Evolutionary conservation across 2,888 invertebrate species (phyloP).

Genomic region (Empis stercorea): DNA sequence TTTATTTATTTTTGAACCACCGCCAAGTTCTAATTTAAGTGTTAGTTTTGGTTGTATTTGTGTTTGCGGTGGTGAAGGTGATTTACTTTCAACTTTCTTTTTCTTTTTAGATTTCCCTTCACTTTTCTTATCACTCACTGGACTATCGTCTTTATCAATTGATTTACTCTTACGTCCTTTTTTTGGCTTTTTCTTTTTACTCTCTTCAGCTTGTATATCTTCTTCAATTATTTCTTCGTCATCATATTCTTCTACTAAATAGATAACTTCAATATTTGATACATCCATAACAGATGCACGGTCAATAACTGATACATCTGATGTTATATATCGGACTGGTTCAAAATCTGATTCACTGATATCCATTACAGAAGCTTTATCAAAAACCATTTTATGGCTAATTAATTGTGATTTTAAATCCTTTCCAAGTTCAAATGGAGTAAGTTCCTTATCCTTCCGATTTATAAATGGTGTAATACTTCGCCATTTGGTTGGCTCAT

Average conservation of each 20-base stretch:
- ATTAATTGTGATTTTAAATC: background rate
- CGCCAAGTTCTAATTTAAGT: constrained; percentile 1
- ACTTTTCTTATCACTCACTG: background rate
- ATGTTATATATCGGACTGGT: background rate
- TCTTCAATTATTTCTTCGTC: background rate
- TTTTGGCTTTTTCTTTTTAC: background rate
- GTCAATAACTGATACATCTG: background rate
- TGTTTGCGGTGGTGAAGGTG: background rate
- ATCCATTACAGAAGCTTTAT: background rate
- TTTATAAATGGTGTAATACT: constrained; percentile 1
- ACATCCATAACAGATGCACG: constrained; percentile 1
- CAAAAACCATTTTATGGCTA: background rate
- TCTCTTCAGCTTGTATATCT: background rate
- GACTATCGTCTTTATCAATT: background rate
- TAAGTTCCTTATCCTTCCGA: background rate
- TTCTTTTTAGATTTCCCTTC: background rate
- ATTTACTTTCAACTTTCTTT: background rate
- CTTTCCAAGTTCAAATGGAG: background rate
- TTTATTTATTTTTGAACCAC: background rate
- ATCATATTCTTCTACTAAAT: background rate
- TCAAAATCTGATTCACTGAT: background rate
- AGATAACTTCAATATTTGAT: background rate
- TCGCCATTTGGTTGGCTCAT: background rate
- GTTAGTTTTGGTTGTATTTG: background rate
- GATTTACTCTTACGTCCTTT: background rate